Evolutionary conservation across 2,797 vertebrate genomes (phyloP).

Genomic region (Monodelphis domestica): DNA sequence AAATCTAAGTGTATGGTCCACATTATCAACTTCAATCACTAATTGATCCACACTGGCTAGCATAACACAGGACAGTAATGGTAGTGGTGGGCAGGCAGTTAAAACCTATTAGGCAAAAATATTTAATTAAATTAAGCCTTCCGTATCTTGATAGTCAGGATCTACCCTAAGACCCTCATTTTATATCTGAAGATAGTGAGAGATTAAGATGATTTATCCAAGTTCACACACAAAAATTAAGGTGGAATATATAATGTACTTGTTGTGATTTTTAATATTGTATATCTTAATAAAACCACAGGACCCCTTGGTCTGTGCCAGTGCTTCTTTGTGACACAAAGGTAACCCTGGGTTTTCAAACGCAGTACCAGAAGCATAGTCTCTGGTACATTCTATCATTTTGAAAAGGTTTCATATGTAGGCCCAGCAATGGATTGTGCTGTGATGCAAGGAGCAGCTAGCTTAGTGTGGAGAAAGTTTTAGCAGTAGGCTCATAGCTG

Average conservation of each 20-base stretch:
- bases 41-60: neutral
- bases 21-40: neutral
- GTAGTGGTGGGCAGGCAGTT: neutral
- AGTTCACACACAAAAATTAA: neutral
- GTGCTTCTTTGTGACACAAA: neutral
- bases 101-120: neutral
- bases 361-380: neutral
- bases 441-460: neutral
- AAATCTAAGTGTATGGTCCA: neutral
- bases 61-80: neutral
- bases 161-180: neutral
- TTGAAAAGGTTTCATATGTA: neutral
- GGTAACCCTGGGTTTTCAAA: neutral
- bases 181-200: neutral
- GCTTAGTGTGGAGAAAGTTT: neutral
- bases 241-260: neutral
- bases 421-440: neutral
- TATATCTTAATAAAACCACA: neutral
- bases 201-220: neutral
- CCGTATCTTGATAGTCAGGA: neutral
- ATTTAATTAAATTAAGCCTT: neutral
- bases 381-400: neutral
- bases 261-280: neutral
- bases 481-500: neutral
- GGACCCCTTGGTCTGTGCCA: neutral